Conservation (phyloP, 2,888 invertebrate genomes). For the Sipha maydis region DNA sequence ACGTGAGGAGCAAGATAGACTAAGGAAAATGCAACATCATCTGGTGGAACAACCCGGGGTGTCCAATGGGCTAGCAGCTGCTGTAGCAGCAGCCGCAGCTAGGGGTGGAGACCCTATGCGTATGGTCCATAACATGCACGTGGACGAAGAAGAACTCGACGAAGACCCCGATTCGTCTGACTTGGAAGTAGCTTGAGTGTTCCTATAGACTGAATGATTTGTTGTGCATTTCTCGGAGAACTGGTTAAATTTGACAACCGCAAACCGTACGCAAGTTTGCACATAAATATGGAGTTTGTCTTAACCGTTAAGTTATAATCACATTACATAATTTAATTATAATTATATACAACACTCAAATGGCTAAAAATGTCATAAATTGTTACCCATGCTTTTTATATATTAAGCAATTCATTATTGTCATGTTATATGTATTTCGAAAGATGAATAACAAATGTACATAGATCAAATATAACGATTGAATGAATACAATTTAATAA, state of each 20-base stretch:
- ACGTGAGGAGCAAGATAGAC: constrained; percentile 84
- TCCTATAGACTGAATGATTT: neutral
- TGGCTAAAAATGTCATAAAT: neutral
- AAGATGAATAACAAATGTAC: neutral
- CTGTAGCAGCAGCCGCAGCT: constrained; percentile 46
- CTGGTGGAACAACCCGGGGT: constrained; percentile 70
- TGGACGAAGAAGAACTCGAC: constrained; percentile 64
- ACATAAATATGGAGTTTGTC: too few species aligned
- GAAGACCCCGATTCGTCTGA: constrained; percentile 66
- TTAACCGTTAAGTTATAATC: neutral
- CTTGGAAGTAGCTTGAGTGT: constrained; percentile 61
- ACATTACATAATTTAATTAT: neutral
- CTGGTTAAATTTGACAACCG: neutral
- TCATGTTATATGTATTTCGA: neutral
- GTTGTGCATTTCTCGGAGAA: neutral
- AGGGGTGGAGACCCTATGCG: constrained; percentile 45
- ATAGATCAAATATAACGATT: neutral
- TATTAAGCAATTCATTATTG: neutral
- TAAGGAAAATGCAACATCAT: constrained; percentile 85
- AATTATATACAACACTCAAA: neutral
- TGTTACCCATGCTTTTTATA: neutral
- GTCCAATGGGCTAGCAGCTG: constrained; percentile 47
- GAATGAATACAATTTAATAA: neutral
- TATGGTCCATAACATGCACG: constrained; percentile 37
- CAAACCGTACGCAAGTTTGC: too few species aligned